Evolutionary conservation across 2,797 vertebrate species (phyloP).

Genomic region (Masticophis lateralis): DNA sequence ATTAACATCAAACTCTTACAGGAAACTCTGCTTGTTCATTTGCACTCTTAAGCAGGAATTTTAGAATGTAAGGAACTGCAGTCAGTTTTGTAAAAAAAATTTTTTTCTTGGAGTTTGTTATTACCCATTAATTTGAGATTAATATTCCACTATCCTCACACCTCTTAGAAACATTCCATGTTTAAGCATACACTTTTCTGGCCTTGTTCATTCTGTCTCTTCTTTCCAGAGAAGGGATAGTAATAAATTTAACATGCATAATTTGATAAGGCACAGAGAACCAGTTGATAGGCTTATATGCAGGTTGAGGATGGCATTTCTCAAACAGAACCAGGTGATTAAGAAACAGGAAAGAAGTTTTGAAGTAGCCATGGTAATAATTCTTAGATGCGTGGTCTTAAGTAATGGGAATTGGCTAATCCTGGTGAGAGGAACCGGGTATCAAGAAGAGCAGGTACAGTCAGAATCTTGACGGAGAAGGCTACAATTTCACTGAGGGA

Average conservation of each 20-base stretch:
- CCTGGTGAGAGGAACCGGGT: no score
- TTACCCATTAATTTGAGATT: neutral
- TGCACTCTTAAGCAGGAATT: neutral
- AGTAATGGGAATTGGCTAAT: neutral
- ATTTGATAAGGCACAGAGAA: neutral
- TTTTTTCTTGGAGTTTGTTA: neutral
- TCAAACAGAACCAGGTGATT: neutral
- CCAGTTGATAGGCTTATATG: neutral
- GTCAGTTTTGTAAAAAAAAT: neutral
- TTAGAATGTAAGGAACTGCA: neutral
- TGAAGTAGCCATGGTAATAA: no score
- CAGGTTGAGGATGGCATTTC: neutral
- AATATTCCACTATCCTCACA: neutral
- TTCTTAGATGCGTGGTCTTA: neutral
- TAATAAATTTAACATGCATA: neutral
- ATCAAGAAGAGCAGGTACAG: neutral
- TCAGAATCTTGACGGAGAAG: neutral
- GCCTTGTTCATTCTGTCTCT: neutral
- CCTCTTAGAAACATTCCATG: neutral
- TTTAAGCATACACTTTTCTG: neutral
- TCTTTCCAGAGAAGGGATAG: neutral
- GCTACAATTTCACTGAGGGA: neutral
- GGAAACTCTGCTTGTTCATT: neutral
- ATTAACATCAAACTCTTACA: neutral
- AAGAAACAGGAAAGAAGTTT: neutral